A percentile compares a stretch with the other conserved stretches of the same genome.
Conservation (phyloP, 1,140 invertebrate species). For the Teleopsis dalmanni region DNA sequence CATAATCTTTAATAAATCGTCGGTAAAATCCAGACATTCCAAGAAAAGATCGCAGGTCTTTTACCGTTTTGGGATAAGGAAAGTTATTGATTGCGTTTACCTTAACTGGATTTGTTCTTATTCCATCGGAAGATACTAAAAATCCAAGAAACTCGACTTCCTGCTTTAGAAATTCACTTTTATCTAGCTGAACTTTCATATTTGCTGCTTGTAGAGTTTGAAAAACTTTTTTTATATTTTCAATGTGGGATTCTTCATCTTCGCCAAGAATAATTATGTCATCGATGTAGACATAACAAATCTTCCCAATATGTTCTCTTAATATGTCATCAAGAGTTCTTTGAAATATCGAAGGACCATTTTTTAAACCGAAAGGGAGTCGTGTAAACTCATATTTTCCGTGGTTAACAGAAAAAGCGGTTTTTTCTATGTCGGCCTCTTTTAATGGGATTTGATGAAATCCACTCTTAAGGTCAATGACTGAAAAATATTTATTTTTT, state of each 20-base stretch:
- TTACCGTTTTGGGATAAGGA: too few species aligned
- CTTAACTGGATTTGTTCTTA: too few species aligned
- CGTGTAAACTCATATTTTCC: constrained; percentile 3
- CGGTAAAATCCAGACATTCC: too few species aligned
- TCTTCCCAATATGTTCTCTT: neutral
- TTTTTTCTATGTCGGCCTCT: constrained; percentile 31
- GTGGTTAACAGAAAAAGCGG: constrained; percentile 32
- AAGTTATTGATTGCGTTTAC: too few species aligned
- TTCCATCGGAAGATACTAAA: too few species aligned
- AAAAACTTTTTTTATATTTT: constrained; percentile 4
- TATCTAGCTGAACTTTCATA: constrained; percentile 1
- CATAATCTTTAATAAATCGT: too few species aligned
- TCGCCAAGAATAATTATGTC: constrained; percentile 2
- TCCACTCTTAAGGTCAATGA: constrained; percentile 45
- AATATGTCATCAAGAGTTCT: constrained; percentile 1
- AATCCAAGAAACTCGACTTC: too few species aligned
- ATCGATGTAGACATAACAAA: constrained; percentile 6
- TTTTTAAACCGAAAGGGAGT: neutral
- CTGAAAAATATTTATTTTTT: constrained; percentile 38
- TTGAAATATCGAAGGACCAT: neutral
- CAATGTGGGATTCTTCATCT: neutral
- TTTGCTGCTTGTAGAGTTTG: constrained; percentile 3
- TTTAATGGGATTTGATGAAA: constrained; percentile 45
- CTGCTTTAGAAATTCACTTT: neutral
- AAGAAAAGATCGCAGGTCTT: too few species aligned